A percentile compares a stretch with the other conserved stretches of the same genome.
Evolutionary conservation across 2,113 vertebrate genomes (phyloP).

Genomic region (zebrafish (Danio rerio)): GRCz12tu NC_133184.1:33438001-33438500

Average conservation of each 20-base stretch:
- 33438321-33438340: too few relatives aligned
- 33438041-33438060: slow-evolving; percentile 16
- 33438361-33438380: too few relatives aligned
- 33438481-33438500: too few relatives aligned
- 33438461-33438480: too few relatives aligned
- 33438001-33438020: slow-evolving; percentile 45
- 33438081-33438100: background rate
- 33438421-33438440: too few relatives aligned
- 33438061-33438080: slow-evolving; percentile 18
- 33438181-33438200: background rate
- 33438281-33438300: too few relatives aligned
- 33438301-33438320: too few relatives aligned
- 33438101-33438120: background rate
- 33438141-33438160: background rate
- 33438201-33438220: background rate
- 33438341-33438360: too few relatives aligned
- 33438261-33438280: too few relatives aligned
- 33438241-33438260: background rate
- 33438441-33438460: too few relatives aligned
- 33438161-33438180: background rate
- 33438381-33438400: too few relatives aligned
- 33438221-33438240: background rate
- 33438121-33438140: background rate
- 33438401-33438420: too few relatives aligned
- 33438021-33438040: slow-evolving; percentile 40